These are phyloP conservation scores for Solea senegalensis DNA, from an alignment of 2,113 vertebrate species.

Conservation along the genomic window DNA sequence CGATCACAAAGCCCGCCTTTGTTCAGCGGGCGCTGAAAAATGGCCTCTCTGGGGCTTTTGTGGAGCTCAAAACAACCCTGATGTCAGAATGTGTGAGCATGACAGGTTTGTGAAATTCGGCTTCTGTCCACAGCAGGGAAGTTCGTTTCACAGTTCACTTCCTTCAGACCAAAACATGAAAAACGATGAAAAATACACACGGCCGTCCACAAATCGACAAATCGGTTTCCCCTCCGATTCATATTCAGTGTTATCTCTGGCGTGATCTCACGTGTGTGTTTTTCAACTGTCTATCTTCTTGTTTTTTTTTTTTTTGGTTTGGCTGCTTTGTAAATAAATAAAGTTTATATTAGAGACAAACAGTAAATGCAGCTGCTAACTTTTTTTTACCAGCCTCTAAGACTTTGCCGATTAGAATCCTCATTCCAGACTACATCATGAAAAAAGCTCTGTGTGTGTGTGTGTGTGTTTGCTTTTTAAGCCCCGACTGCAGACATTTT, in stretches of 20 bases:
- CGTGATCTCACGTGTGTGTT: neutral
- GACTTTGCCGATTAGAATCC: slow-evolving; percentile 36
- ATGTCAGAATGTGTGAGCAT: slow-evolving; percentile 10
- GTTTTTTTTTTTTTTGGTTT: neutral
- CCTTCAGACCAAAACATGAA: neutral
- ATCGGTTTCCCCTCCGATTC: neutral
- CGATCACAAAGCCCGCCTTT: slow-evolving; percentile 36
- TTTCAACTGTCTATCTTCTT: neutral
- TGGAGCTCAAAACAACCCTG: slow-evolving; percentile 15
- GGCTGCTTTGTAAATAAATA: slow-evolving; percentile 31
- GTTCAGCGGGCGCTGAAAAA: slow-evolving; percentile 6
- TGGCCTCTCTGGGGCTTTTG: neutral
- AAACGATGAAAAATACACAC: neutral
- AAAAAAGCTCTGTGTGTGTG: slow-evolving; percentile 9
- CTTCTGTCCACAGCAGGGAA: neutral
- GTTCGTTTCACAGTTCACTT: neutral
- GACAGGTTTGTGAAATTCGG: neutral
- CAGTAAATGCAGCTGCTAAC: slow-evolving; percentile 20
- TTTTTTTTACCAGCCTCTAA: neutral
- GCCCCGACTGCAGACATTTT: too few species aligned
- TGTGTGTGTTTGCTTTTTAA: slow-evolving; percentile 2
- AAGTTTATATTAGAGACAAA: slow-evolving; percentile 13
- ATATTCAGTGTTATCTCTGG: neutral
- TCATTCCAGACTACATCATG: slow-evolving; percentile 6
- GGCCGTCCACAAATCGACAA: neutral